Base-by-base conservation (phyloP, 2,888 invertebrate genomes). In the Acleris sparsana region DNA sequence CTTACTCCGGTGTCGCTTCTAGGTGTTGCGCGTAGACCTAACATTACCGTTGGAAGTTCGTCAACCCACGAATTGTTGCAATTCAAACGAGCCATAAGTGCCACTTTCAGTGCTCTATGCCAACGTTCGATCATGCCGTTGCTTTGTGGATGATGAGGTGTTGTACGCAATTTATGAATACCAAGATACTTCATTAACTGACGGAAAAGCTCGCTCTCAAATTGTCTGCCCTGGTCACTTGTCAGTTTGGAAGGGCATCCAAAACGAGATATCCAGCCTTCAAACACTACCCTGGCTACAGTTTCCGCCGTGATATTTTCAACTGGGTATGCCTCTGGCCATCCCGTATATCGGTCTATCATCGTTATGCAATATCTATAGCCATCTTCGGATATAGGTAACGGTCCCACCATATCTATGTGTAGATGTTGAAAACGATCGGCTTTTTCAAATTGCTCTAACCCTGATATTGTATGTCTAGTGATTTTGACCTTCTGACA, bases 61-160 rank as follows among this genome's bases (percentile, higher is more conserved):
- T 43, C 22, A 17, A 39, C 18, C 55, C 55, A 55, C 7, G 39
- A 55, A 39, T 9, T 55, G 55, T 55, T 49, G 22, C 22, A 16
- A 25, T 52, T 4, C 25, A 25, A 16, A 52, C 18, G 25, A 20
- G 18, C 18, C 18, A 29, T 29, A 29, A 29, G 6, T 6, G 25
- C 25, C 25, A 29, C 52, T 25, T 52, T 52, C 4, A 52, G 18
- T 18, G 18, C 16, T 9, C 55, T 20, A 39, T 55, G 55, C 33
- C 33, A 55, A 5, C 55, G 33, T 20, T 39, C 39, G 4, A 55
- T 18, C 16, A 43, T 17, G 39, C 55, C 55, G 18, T 55, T 39
- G 9, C 55, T 55, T 43, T 49, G 55, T 3, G 55, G 55, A 29
- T 55, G 55, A 39, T 55, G 43, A 17, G 55, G 18, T 7, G 55